Evolutionary conservation across 2,797 vertebrate species (phyloP).

Genomic region (Epinephelus coioides): DNA sequence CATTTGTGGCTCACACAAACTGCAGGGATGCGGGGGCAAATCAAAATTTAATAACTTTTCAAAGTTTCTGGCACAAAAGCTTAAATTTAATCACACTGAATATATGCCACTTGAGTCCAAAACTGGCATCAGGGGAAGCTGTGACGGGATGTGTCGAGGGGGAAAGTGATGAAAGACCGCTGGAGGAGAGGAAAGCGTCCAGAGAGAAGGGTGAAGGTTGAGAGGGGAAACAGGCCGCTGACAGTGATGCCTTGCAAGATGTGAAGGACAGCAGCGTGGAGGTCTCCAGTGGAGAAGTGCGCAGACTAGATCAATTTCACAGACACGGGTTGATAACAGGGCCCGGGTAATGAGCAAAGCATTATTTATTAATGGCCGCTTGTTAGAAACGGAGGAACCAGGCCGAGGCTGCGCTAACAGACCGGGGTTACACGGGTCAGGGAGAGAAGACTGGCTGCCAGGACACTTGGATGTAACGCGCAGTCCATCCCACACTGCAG

Average conservation of each 20-base stretch:
- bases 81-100: not conserved
- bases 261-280: constrained; percentile 46
- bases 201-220: constrained; percentile 4
- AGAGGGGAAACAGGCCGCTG: constrained; percentile 11
- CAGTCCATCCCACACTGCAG: constrained; percentile 54
- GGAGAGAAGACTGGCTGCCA: constrained; percentile 49
- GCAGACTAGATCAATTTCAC: constrained; percentile 76
- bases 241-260: constrained; percentile 52
- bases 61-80: constrained; percentile 13
- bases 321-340: constrained; percentile 73
- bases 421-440: constrained; percentile 64
- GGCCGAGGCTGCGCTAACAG: constrained; percentile 53
- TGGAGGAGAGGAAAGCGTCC: not conserved
- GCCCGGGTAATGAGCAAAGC: constrained; percentile 76
- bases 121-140: not conserved
- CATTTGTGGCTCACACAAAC: constrained; percentile 17
- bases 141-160: not conserved
- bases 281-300: constrained; percentile 52
- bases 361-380: constrained; percentile 83
- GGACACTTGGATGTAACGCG: constrained; percentile 55
- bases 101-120: not conserved
- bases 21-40: not conserved
- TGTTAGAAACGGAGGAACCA: constrained; percentile 68
- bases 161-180: constrained; percentile 22
- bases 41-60: constrained; percentile 9